Percentiles rank a stretch among this genome's conserved stretches.
phyloP scores from a whole-genome alignment of 2,888 invertebrate genomes.

The Cantharis nigra region DNA sequence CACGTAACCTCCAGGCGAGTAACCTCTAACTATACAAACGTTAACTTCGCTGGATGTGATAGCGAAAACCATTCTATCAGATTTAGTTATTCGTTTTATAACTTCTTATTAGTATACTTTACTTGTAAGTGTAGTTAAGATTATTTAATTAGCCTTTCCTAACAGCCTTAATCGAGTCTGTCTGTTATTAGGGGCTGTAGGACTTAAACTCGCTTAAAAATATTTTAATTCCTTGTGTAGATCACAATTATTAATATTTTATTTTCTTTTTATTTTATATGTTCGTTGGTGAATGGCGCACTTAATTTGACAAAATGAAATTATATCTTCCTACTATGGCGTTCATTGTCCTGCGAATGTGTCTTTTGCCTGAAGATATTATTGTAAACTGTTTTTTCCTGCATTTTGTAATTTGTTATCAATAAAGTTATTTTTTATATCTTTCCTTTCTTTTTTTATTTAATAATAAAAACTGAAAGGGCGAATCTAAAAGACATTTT shows the following conservation, averaged over 20 bases:
- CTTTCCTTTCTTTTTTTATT: neutral
- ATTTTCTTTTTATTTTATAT: neutral
- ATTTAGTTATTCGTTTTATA: neutral
- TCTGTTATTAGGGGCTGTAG: too few species aligned
- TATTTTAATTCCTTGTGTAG: neutral
- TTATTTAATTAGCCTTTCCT: neutral
- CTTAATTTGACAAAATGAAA: neutral
- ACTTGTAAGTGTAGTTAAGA: neutral
- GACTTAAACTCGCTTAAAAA: too few species aligned
- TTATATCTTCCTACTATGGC: neutral
- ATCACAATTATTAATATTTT: neutral
- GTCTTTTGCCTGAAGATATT: neutral
- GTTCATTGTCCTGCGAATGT: neutral
- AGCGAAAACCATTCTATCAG: neutral
- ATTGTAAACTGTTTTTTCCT: neutral
- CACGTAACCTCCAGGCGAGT: neutral
- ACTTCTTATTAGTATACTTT: too few species aligned
- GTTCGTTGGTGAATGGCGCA: neutral
- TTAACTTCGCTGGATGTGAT: neutral
- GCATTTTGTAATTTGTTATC: neutral
- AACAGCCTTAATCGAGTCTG: too few species aligned
- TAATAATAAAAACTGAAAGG: neutral
- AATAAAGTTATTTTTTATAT: neutral
- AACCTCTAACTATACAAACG: neutral
- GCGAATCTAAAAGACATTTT: neutral